phyloP scores from a whole-genome alignment of 2,888 invertebrate species.

The Diogma glabrata region DNA sequence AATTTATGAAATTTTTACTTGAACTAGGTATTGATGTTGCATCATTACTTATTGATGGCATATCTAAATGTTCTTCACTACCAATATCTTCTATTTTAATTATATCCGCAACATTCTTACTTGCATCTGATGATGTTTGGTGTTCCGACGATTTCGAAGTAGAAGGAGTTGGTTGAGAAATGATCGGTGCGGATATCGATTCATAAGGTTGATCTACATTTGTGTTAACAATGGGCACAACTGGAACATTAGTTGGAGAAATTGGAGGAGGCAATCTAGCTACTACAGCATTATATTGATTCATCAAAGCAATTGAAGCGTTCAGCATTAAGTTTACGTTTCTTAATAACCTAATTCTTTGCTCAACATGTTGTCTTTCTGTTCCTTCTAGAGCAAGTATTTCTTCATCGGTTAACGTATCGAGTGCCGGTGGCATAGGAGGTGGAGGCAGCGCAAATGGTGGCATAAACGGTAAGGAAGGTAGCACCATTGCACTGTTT shows the following conservation, averaged over 20 bases:
- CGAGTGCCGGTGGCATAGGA: conserved; percentile 62
- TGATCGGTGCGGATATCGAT: conserved; percentile 12
- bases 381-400: conserved; percentile 80
- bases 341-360: conserved; percentile 71
- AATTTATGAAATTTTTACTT: conserved; percentile 17
- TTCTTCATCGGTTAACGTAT: conserved; percentile 69
- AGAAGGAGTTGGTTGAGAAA: conserved; percentile 10
- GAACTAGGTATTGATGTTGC: conserved; percentile 14
- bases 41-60: conserved; percentile 5
- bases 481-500: conserved; percentile 38
- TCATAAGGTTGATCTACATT: no score
- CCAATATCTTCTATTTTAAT: conserved; percentile 33
- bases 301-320: conserved; percentile 87
- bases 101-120: not conserved
- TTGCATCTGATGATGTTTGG: conserved; percentile 6
- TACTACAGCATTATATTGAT: conserved; percentile 73
- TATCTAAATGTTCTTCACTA: conserved; percentile 28
- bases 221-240: conserved; percentile 8
- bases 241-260: conserved; percentile 22
- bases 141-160: no score
- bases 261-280: conserved; percentile 41
- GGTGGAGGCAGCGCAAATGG: conserved; percentile 52
- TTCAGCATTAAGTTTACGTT: conserved; percentile 86
- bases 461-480: conserved; percentile 46
- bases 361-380: conserved; percentile 78